Conservation (phyloP, 2,797 vertebrate species). For the Phoxinus dragarum region DNA sequence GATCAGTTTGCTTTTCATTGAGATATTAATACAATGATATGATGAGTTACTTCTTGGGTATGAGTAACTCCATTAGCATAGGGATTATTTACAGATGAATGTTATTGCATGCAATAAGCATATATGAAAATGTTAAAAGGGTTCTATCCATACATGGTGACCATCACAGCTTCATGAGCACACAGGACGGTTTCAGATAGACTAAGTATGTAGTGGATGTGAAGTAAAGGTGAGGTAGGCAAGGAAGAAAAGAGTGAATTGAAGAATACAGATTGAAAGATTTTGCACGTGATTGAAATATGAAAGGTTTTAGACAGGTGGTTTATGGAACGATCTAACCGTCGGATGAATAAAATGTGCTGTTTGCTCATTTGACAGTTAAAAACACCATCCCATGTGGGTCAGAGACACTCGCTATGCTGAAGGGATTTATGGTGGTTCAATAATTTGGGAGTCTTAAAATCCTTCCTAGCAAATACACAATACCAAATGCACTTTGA, state of each 20-base stretch:
- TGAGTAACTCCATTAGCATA: background rate
- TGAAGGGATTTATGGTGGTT: slow-evolving; percentile 6
- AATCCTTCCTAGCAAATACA: slow-evolving; percentile 31
- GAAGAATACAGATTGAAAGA: background rate
- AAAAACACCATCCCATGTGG: background rate
- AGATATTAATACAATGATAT: background rate
- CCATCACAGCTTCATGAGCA: background rate
- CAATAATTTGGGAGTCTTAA: slow-evolving; percentile 7
- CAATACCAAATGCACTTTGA: slow-evolving; percentile 89
- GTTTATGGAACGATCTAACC: background rate
- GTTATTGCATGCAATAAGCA: background rate
- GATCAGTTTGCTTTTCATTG: background rate
- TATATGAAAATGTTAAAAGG: background rate
- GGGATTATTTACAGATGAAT: slow-evolving; percentile 23
- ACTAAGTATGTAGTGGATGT: slow-evolving; percentile 25
- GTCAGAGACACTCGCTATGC: slow-evolving; percentile 31
- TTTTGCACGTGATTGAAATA: slow-evolving; percentile 25
- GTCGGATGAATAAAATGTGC: background rate
- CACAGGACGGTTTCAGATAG: background rate
- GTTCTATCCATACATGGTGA: background rate
- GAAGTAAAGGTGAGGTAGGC: background rate
- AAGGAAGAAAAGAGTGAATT: background rate
- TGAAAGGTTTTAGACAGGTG: background rate
- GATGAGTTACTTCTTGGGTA: background rate
- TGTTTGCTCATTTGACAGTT: slow-evolving; percentile 18